phyloP scores from a whole-genome alignment of 1,140 invertebrate species.

The Dendrolimus punctatus region DNA sequence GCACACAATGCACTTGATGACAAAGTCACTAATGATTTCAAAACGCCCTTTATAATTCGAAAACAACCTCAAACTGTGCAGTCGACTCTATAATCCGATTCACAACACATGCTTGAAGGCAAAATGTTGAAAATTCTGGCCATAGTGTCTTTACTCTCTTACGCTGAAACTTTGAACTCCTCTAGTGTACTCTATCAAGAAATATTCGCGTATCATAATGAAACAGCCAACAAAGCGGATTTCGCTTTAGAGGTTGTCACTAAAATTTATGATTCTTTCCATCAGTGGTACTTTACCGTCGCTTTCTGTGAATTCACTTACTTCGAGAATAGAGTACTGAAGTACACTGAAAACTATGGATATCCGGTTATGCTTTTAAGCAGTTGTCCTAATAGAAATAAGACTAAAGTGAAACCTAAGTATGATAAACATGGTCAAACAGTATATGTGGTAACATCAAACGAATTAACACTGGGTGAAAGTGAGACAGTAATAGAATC shows the following conservation, averaged over 20 bases:
- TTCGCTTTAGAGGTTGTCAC: conserved; percentile 46
- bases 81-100: conserved; percentile 16
- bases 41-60: conserved; percentile 23
- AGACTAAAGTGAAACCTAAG: conserved; percentile 42
- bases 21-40: conserved; percentile 38
- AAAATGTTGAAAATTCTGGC: conserved; percentile 33
- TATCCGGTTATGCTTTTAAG: conserved; percentile 55
- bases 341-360: conserved; percentile 53
- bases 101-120: conserved; percentile 14
- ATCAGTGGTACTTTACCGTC: conserved; percentile 58
- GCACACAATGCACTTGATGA: conserved; percentile 20
- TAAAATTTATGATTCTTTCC: conserved; percentile 58
- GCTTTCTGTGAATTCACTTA: conserved; percentile 62
- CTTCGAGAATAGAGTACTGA: conserved; percentile 58
- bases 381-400: conserved; percentile 42
- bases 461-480: conserved; percentile 34
- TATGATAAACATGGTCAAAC: conserved; percentile 51
- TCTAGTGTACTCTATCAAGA: conserved; percentile 29
- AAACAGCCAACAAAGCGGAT: conserved; percentile 36
- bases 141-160: conserved; percentile 19
- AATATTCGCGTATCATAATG: conserved; percentile 40
- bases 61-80: conserved; percentile 37
- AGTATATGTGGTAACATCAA: conserved; percentile 50
- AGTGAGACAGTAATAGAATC: conserved; percentile 43
- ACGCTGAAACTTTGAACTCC: conserved; percentile 15